A percentile compares a stretch with the other conserved stretches of the same genome.
These are phyloP conservation scores for Papilio dardanus DNA, from an alignment of 1,140 invertebrate genomes.

Conservation along the genomic window DNA sequence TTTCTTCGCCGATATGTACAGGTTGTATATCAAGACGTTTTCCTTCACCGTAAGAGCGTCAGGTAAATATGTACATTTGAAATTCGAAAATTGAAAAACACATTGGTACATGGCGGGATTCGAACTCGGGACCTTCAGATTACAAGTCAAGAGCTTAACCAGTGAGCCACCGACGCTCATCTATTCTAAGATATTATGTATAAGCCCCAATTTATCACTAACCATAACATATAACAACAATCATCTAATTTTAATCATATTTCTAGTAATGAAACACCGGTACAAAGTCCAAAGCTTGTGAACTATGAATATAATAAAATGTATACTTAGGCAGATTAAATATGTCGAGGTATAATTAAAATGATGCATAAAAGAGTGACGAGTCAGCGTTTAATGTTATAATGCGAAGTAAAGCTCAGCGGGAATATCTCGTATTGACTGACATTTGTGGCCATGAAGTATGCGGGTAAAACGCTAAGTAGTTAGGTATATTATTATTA, in stretches of 20 bases:
- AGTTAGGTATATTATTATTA: neutral
- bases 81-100: too few relatives aligned
- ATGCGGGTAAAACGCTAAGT: neutral
- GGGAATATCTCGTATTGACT: constrained; percentile 26
- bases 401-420: constrained; percentile 21
- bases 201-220: too few relatives aligned
- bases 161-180: too few relatives aligned
- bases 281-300: neutral
- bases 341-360: neutral
- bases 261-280: neutral
- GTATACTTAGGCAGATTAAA: neutral
- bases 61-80: too few relatives aligned
- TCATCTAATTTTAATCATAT: neutral
- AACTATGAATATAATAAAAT: neutral
- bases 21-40: too few relatives aligned
- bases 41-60: too few relatives aligned
- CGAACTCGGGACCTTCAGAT: too few relatives aligned
- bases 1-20: too few relatives aligned
- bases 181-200: too few relatives aligned
- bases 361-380: constrained; percentile 14
- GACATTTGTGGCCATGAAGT: neutral
- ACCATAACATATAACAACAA: neutral
- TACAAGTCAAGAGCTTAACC: too few relatives aligned
- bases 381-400: constrained; percentile 26
- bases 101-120: too few relatives aligned